phyloP scores from a whole-genome alignment of 2,888 invertebrate species.

The Campoletis raptor region DNA sequence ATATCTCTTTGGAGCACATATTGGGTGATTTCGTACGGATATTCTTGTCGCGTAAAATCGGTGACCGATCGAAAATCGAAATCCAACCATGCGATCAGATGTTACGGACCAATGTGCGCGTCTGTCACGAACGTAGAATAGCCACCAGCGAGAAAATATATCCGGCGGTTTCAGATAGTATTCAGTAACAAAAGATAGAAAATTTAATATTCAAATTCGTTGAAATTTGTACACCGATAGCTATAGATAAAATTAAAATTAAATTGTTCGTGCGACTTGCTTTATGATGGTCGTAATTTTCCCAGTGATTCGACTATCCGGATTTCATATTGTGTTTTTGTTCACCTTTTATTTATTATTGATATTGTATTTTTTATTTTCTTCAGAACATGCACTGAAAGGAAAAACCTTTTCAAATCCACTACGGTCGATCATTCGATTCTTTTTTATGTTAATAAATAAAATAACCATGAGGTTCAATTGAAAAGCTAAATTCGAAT shows the following conservation, averaged over 20 bases:
- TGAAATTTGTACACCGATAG: neutral
- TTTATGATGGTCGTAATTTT: neutral
- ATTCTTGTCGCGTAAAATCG: conserved; percentile 45
- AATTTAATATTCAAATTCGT: neutral
- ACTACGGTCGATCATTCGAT: too few species aligned
- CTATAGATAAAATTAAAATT: neutral
- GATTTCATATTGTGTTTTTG: neutral
- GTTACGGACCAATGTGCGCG: conserved; percentile 3
- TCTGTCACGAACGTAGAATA: conserved; percentile 3
- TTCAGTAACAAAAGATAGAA: neutral
- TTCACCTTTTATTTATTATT: neutral
- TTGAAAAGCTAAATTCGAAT: too few species aligned
- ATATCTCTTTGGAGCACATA: neutral
- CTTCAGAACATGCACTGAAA: too few species aligned
- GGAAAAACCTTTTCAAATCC: too few species aligned
- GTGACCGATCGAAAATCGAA: conserved; percentile 41
- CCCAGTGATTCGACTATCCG: neutral
- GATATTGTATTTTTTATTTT: neutral
- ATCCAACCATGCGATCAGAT: conserved; percentile 38
- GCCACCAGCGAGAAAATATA: neutral
- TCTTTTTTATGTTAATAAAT: too few species aligned
- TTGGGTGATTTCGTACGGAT: neutral
- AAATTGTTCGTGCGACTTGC: neutral
- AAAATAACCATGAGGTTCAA: too few species aligned
- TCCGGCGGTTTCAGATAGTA: neutral